Evolutionary conservation across 2,113 vertebrate genomes (phyloP).

Genomic region (Hoplias malabaricus): DNA sequence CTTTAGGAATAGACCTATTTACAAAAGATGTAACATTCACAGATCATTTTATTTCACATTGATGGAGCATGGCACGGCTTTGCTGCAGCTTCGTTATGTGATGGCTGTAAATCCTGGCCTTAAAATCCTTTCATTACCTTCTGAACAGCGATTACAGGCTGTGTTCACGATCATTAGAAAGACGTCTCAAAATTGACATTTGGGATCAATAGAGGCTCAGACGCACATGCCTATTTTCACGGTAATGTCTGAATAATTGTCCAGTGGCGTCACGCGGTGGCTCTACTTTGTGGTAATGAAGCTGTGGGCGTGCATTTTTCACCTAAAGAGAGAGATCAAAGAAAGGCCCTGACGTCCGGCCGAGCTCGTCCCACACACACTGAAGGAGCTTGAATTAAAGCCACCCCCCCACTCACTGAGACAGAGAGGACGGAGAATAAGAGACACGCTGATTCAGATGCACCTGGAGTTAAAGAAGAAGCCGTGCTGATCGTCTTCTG

Average conservation of each 20-base stretch:
- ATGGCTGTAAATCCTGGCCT: too few species aligned
- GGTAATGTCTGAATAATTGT: background rate
- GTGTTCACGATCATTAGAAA: too few species aligned
- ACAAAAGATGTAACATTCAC: too few species aligned
- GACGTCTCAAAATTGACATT: too few species aligned
- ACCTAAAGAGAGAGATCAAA: slow-evolving; percentile 38
- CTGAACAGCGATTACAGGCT: too few species aligned
- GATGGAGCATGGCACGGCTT: too few species aligned
- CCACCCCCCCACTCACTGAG: slow-evolving; percentile 1
- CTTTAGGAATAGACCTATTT: too few species aligned
- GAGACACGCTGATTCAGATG: slow-evolving; percentile 6
- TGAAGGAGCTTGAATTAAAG: slow-evolving; percentile 26
- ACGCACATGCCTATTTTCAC: background rate
- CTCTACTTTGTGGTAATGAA: background rate
- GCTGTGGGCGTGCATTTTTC: background rate
- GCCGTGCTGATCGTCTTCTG: background rate
- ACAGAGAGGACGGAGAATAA: background rate
- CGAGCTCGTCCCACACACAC: slow-evolving; percentile 12
- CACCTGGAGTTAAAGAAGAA: background rate
- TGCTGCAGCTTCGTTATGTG: too few species aligned
- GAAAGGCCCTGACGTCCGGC: background rate
- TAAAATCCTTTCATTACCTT: too few species aligned
- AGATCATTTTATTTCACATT: too few species aligned
- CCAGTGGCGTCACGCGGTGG: background rate
- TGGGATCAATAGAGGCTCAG: background rate